These are phyloP conservation scores for Sebastes trivittatus DNA, from an alignment of 2,797 vertebrate genomes.

Conservation along the genomic window DNA sequence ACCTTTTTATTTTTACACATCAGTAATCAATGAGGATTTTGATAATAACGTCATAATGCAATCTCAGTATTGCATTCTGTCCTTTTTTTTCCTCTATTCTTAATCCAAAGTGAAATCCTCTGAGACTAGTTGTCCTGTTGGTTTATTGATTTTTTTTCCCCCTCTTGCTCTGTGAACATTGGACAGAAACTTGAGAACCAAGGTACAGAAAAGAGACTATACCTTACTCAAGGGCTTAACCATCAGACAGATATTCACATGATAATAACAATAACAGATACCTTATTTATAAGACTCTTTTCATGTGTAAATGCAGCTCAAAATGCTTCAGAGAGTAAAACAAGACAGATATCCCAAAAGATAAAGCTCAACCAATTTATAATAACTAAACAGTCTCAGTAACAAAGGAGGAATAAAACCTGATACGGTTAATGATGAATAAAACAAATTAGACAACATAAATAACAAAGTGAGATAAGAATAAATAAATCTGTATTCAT, in stretches of 20 bases:
- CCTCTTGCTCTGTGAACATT: slow-evolving; percentile 71
- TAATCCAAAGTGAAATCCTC: slow-evolving; percentile 84
- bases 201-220: slow-evolving; percentile 67
- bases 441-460: neutral
- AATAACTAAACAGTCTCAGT: neutral
- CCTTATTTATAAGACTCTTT: slow-evolving; percentile 13
- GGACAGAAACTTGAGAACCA: slow-evolving; percentile 74
- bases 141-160: slow-evolving; percentile 80
- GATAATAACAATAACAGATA: slow-evolving; percentile 27
- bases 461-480: neutral
- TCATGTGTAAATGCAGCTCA: slow-evolving; percentile 8
- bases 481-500: slow-evolving; percentile 1
- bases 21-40: slow-evolving; percentile 84
- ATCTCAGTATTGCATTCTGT: slow-evolving; percentile 67
- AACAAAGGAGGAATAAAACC: slow-evolving; percentile 6
- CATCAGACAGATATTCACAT: slow-evolving; percentile 46
- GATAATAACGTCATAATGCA: slow-evolving; percentile 79
- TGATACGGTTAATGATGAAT: neutral
- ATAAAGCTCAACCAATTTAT: neutral
- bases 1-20: slow-evolving; percentile 79
- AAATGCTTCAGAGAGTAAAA: neutral
- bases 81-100: slow-evolving; percentile 60
- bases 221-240: slow-evolving; percentile 58
- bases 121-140: slow-evolving; percentile 81
- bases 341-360: slow-evolving; percentile 5